phyloP scores from a whole-genome alignment of 2,888 invertebrate genomes.

The Prenolepis imparis region DNA sequence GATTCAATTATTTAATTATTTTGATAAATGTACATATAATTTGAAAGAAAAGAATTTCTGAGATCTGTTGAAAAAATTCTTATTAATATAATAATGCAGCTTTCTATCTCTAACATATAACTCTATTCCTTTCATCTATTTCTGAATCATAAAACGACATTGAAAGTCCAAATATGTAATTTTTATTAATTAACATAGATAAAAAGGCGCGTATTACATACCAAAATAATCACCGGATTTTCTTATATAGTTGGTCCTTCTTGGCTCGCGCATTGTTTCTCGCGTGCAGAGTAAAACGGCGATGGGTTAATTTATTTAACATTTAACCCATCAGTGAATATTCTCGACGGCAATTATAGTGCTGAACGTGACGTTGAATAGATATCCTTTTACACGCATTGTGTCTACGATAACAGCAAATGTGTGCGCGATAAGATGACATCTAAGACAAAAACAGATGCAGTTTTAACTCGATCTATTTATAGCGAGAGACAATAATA shows the following conservation, averaged over 20 bases:
- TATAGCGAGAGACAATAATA: background rate
- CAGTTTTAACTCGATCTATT: background rate
- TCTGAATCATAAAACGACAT: background rate
- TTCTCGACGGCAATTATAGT: constrained; percentile 74
- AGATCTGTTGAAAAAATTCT: background rate
- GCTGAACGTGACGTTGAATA: constrained; percentile 64
- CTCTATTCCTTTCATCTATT: background rate
- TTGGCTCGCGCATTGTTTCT: constrained; percentile 61
- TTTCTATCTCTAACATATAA: background rate
- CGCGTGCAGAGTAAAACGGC: constrained; percentile 42
- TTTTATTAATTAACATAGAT: background rate
- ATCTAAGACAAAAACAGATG: constrained; percentile 13
- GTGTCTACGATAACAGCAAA: background rate
- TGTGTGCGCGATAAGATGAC: constrained; percentile 24
- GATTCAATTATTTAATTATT: background rate
- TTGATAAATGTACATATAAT: background rate
- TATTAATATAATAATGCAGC: constrained; percentile 14
- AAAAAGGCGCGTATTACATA: constrained; percentile 25
- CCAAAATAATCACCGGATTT: constrained; percentile 39
- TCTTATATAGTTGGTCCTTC: constrained; percentile 49
- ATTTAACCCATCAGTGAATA: constrained; percentile 81
- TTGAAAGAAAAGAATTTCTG: background rate
- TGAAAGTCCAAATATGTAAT: background rate
- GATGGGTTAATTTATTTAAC: constrained; percentile 84
- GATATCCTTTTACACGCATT: constrained; percentile 58